Evolutionary conservation across 2,888 invertebrate genomes (phyloP).

Genomic region (Pantelozetes paolii): DNA sequence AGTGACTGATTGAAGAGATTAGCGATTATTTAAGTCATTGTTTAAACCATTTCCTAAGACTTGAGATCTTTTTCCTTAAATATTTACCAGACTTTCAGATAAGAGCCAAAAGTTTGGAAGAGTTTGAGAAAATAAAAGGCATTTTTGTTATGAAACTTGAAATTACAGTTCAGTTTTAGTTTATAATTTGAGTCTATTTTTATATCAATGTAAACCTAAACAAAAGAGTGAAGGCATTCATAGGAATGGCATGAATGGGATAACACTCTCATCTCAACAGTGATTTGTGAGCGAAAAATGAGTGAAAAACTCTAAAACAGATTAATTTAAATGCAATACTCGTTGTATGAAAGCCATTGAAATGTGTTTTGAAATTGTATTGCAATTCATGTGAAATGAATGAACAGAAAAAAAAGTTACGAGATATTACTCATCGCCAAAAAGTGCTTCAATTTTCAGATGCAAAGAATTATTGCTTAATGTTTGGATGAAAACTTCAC

Average conservation of each 20-base stretch:
- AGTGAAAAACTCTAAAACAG: no score
- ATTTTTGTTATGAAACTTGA: neutral
- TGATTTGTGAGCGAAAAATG: neutral
- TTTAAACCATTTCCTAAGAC: neutral
- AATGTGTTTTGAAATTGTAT: no score
- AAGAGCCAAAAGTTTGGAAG: neutral
- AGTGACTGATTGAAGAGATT: neutral
- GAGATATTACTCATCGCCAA: no score
- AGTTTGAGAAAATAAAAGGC: neutral
- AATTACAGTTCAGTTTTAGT: neutral
- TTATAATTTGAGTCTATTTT: conserved; percentile 1
- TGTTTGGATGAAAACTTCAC: no score
- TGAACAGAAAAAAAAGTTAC: no score
- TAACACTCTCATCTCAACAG: neutral
- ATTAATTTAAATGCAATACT: no score
- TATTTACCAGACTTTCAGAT: neutral
- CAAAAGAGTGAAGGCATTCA: neutral
- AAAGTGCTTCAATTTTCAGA: no score
- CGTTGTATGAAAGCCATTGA: no score
- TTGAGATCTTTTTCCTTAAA: neutral
- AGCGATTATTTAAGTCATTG: neutral
- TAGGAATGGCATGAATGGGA: no score
- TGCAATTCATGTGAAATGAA: neutral
- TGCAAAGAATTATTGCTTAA: no score
- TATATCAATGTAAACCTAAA: neutral